Evolutionary conservation across 2,797 vertebrate genomes (phyloP), one percentile per base, ranked within the genome.

Genomic region (Clamator glandarius): DNA sequence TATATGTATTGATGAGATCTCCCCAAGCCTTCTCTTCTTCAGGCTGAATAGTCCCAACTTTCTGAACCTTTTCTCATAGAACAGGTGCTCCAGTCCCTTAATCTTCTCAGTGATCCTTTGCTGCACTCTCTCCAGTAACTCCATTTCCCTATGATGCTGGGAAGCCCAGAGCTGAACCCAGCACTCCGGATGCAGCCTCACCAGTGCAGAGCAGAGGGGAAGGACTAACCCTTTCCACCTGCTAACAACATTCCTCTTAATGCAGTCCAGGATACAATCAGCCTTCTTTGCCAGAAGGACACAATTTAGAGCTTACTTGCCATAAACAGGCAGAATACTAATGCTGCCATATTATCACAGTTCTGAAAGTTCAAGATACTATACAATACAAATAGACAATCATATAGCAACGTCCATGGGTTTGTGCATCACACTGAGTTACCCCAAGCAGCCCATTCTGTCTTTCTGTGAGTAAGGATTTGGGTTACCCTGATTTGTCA

Each of bases 321-420:
- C 68, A 52, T 25, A 52, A 41, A 72, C 15, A 51, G 16, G 15
- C n/a, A 76, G 59, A 72, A 81, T 2, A 1, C n/a, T 51, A 44
- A 46, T 23, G 52, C 24, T 41, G 44, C 21, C 66, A n/a, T 29
- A 35, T 41, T 57, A 3, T 12, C 77, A 42, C 9, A 12, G 24
- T n/a, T 73, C 61, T 39, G 42, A 59, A 39, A 55, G 36, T 12
- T 59, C 26, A 39, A 35, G n/a, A 41, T 10, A 52, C 26, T 17
- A 2, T 4, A 5, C 4, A 69, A 39, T n/a, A 74, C 25, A 31
- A 67, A 24, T 11, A 42, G n/a, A 29, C 0, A 2, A 59, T 13
- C 6, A 14, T 24, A 52, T 1, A 14, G 62, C 59, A 24, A 51
- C 52, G 44, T 6, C 28, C 2, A 24, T 3, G 29, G 36, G 77